phyloP scores from a whole-genome alignment of 1,140 invertebrate species.

The Diorhabda carinulata region DNA sequence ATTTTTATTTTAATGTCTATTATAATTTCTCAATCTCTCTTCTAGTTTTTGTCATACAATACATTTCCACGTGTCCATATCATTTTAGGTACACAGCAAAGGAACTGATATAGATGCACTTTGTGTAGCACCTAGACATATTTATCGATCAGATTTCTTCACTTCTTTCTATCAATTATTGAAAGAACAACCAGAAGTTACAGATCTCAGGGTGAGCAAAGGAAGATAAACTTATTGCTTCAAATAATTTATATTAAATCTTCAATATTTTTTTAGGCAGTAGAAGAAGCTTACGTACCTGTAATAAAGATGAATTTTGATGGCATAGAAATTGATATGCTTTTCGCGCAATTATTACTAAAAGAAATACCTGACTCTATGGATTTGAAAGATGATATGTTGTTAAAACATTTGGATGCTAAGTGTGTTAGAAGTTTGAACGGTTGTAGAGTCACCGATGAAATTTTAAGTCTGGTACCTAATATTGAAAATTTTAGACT shows the following conservation, averaged over 20 bases:
- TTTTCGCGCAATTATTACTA: slow-evolving; percentile 89
- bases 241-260: not conserved
- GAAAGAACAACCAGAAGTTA: slow-evolving; percentile 82
- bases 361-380: slow-evolving; percentile 83
- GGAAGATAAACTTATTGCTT: not conserved
- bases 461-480: slow-evolving; percentile 93
- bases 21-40: too few relatives aligned
- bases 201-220: slow-evolving; percentile 66
- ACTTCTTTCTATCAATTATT: slow-evolving; percentile 88
- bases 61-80: too few relatives aligned
- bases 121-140: slow-evolving; percentile 94
- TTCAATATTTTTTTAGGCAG: slow-evolving; percentile 59
- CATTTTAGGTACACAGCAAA: slow-evolving; percentile 87
- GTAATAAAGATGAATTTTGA: slow-evolving; percentile 99
- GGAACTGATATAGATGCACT: slow-evolving; percentile 99
- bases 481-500: slow-evolving; percentile 92
- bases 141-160: slow-evolving; percentile 93
- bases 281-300: slow-evolving; percentile 98
- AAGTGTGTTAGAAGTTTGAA: slow-evolving; percentile 97
- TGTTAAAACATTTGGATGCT: slow-evolving; percentile 93
- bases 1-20: too few relatives aligned
- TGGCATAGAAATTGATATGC: slow-evolving; percentile 97
- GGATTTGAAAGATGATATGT: slow-evolving; percentile 85
- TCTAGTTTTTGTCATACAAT: too few relatives aligned
- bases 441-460: slow-evolving; percentile 97